phyloP scores from a whole-genome alignment of 2,888 invertebrate genomes.

The Tortricodes alternella region DNA sequence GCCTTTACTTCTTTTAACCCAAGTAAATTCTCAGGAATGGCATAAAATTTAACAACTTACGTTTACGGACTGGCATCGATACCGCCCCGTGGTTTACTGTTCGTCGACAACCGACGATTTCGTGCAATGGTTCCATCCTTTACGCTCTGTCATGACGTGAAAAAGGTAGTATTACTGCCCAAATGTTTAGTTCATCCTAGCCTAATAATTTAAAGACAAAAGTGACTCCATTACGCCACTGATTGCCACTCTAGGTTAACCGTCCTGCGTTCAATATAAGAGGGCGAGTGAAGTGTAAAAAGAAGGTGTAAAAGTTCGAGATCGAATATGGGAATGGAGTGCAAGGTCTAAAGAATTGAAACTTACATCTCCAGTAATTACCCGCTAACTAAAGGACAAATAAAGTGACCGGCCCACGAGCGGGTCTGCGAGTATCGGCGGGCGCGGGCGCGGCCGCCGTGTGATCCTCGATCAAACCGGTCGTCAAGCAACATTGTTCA shows the following conservation, averaged over 20 bases:
- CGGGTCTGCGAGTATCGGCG: background rate
- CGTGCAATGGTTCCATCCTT: slow-evolving; percentile 4
- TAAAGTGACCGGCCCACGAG: background rate
- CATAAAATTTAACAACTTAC: slow-evolving; percentile 51
- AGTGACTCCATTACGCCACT: slow-evolving; percentile 8
- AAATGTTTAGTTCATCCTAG: background rate
- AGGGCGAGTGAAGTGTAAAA: background rate
- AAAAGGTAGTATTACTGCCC: slow-evolving; percentile 3
- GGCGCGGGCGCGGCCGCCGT: slow-evolving; percentile 1
- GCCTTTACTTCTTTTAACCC: background rate
- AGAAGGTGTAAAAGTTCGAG: background rate
- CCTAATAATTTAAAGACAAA: background rate
- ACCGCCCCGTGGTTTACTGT: slow-evolving; percentile 12
- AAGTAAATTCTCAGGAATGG: slow-evolving; percentile 43
- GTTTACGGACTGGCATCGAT: slow-evolving; percentile 43
- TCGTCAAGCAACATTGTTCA: slow-evolving; percentile 73
- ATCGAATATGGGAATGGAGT: background rate
- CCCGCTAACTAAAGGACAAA: background rate
- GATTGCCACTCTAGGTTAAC: slow-evolving; percentile 41
- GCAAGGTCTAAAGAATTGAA: background rate
- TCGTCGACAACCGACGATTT: slow-evolving; percentile 11
- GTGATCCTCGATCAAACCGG: slow-evolving; percentile 71
- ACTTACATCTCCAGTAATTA: background rate
- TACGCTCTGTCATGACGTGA: background rate
- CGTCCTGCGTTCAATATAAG: slow-evolving; percentile 15